A percentile compares a stretch with the other conserved stretches of the same genome.
These are phyloP conservation scores for Kryptopterus vitreolus DNA, from an alignment of 2,797 vertebrate species.

Conservation along the genomic window DNA sequence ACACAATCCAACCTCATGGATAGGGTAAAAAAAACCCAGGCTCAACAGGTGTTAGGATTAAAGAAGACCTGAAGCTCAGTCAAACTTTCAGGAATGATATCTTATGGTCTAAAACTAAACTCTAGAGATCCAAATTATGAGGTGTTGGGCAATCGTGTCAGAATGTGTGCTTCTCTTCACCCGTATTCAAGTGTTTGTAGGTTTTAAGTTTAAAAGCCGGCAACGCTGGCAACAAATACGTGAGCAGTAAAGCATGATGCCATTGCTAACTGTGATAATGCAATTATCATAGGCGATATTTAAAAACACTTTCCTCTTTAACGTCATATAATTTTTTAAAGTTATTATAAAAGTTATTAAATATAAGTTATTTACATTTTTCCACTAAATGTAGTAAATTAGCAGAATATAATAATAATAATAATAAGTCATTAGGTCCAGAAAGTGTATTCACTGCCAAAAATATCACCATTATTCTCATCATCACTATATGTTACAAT, in stretches of 20 bases:
- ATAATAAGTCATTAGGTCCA: background rate
- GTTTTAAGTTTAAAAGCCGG: background rate
- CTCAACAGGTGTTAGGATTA: background rate
- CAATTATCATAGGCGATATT: background rate
- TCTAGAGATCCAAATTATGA: background rate
- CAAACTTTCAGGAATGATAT: background rate
- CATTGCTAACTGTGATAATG: background rate
- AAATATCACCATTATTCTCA: too few species aligned
- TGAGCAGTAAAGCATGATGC: background rate
- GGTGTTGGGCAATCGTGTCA: background rate
- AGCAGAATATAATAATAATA: slow-evolving; percentile 1
- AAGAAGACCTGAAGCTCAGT: background rate
- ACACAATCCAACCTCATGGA: background rate
- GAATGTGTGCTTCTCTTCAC: background rate
- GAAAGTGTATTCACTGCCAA: background rate
- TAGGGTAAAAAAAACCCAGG: background rate
- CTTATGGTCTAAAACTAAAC: background rate
- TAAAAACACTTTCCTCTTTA: background rate
- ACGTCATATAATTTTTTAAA: too few species aligned
- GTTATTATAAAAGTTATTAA: too few species aligned
- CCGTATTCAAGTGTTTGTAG: background rate
- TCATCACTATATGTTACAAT: background rate
- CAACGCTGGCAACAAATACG: background rate
- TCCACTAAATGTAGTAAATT: background rate
- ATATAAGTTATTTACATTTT: slow-evolving; percentile 6